Conservation (phyloP, 1,140 invertebrate genomes). For the Pseudomyrmex sp. region DNA sequence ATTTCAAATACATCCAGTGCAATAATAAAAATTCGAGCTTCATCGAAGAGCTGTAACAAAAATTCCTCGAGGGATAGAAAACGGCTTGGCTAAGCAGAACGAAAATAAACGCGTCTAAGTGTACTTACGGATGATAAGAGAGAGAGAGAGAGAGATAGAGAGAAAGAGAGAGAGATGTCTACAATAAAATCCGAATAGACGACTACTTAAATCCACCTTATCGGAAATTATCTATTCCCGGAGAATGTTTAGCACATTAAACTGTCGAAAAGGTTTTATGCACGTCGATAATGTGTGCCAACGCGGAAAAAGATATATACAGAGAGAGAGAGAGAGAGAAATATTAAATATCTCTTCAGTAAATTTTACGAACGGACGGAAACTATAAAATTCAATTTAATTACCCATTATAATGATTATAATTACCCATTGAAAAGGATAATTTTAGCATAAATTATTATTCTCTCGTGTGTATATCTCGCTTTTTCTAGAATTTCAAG, state of each 20-base stretch:
- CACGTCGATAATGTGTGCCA: conserved; percentile 1
- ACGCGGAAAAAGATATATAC: neutral
- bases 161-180: too few species aligned
- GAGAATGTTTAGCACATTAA: neutral
- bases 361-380: neutral
- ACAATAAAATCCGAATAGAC: conserved; percentile 3
- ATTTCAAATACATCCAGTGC: too few species aligned
- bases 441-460: neutral
- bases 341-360: conserved; percentile 10
- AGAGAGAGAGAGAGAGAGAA: neutral
- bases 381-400: neutral
- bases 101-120: too few species aligned
- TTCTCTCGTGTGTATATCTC: neutral
- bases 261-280: neutral
- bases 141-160: too few species aligned
- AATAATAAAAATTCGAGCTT: too few species aligned
- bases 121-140: too few species aligned
- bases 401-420: neutral
- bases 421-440: neutral
- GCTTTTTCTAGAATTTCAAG: neutral
- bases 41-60: too few species aligned
- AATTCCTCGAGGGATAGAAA: too few species aligned
- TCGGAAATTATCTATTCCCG: conserved; percentile 7
- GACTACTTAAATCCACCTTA: neutral
- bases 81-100: too few species aligned